Conservation (phyloP, 1,140 invertebrate species). For the Cryptotermes secundus region DNA sequence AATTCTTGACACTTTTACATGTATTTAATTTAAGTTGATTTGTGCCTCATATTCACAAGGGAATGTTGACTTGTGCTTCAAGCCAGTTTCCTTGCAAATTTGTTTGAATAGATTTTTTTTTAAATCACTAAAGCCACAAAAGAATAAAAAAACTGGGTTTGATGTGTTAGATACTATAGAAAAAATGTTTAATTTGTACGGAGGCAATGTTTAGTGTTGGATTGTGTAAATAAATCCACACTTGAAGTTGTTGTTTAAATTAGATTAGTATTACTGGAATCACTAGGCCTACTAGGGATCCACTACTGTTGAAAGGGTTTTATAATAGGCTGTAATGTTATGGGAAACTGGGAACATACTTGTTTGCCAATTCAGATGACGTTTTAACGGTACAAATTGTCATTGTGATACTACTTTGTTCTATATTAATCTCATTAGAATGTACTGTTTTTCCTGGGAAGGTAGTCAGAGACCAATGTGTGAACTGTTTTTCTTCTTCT, state of each 20-base stretch:
- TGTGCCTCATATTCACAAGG: conserved; percentile 15
- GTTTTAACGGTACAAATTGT: conserved; percentile 38
- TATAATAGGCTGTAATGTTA: conserved; percentile 34
- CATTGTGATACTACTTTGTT: conserved; percentile 39
- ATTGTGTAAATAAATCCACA: conserved; percentile 32
- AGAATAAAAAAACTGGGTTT: conserved; percentile 32
- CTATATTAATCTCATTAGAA: conserved; percentile 35
- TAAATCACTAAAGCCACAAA: conserved; percentile 21
- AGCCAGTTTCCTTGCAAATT: conserved; percentile 12
- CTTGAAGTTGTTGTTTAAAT: conserved; percentile 35
- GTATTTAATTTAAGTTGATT: conserved; percentile 26
- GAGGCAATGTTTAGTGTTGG: conserved; percentile 32
- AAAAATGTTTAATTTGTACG: conserved; percentile 33
- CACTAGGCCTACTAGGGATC: conserved; percentile 28
- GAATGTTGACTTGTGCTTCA: conserved; percentile 21
- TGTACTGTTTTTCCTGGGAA: conserved; percentile 32
- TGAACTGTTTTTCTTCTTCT: neutral
- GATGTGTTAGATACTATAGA: conserved; percentile 33
- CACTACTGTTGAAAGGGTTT: conserved; percentile 33
- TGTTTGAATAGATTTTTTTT: conserved; percentile 23
- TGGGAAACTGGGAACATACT: conserved; percentile 32
- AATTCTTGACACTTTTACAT: conserved; percentile 26
- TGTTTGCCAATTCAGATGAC: conserved; percentile 37
- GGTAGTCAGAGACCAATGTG: conserved; percentile 28
- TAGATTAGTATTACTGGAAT: conserved; percentile 31